Conservation (phyloP, 2,113 vertebrate genomes). For the Colius striatus region DNA sequence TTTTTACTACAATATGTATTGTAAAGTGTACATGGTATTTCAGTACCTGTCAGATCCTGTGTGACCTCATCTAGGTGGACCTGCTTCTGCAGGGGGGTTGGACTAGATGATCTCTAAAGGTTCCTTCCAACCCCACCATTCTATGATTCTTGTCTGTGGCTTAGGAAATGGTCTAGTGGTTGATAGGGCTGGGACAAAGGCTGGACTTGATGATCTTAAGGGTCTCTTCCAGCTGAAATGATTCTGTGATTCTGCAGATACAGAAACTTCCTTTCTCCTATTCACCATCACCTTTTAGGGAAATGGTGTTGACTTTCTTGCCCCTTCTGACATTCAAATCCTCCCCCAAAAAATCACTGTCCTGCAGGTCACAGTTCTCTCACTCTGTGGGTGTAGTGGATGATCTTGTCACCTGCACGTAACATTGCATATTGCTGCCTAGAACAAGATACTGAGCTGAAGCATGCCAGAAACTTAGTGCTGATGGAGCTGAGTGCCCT, state of each 20-base stretch:
- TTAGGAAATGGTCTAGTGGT: not conserved
- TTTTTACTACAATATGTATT: not conserved
- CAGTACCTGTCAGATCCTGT: too few species aligned
- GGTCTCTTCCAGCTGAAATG: not conserved
- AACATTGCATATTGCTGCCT: not conserved
- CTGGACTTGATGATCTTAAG: not conserved
- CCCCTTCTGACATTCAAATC: not conserved
- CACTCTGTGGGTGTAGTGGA: rapidly evolving
- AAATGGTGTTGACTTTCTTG: not conserved
- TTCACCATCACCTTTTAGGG: not conserved
- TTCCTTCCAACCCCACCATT: too few species aligned
- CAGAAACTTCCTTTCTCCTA: not conserved
- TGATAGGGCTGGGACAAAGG: not conserved
- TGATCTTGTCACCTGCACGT: not conserved
- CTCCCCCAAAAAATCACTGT: not conserved
- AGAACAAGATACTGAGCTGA: not conserved
- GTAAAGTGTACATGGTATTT: not conserved
- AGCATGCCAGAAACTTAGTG: not conserved
- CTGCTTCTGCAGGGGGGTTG: too few species aligned
- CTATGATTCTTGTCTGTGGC: too few species aligned
- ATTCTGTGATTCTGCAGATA: not conserved
- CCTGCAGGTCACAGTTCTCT: not conserved
- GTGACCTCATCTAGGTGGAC: too few species aligned
- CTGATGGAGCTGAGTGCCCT: not conserved
- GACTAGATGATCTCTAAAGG: too few species aligned